Base-by-base conservation (phyloP, 2,888 invertebrate genomes). In the Liopterus haemorrhoidalis region DNA sequence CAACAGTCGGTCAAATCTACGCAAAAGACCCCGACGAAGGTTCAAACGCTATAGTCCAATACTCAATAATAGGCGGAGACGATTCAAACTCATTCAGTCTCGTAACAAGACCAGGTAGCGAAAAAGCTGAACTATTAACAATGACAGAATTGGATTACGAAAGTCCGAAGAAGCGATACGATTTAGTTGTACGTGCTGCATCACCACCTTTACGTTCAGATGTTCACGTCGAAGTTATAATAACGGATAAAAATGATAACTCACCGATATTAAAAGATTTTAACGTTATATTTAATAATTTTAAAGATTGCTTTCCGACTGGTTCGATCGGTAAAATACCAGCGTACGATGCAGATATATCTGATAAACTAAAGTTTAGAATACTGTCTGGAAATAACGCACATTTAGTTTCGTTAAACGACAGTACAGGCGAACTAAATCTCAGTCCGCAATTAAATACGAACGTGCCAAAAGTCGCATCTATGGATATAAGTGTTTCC, bases 231-330 rank as follows among this genome's bases (percentile, higher is more conserved):
- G 88, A 89, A 61, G 81, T 96, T 22, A 68, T 89, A 4, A 90
- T 96, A 0, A 89, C 89, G 0, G 96, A 95, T 64, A 87, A 92
- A 0, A 94, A 97, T 63, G 97, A 97, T 62, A 96, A 97, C 63
- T 87, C 89, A 0, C 97, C 97, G 0, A 73, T 85, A 54, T 70
- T 97, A 57, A 83, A 88, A 56, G 93, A 97, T 62, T 97, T 97
- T 60, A 68, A 71, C 59, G 83, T 97, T 1, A 84, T 97, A 38
- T 92, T 96, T 68, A 96, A 96, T 69, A 96, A 96, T 61, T 96
- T 87, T 66, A 84, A 85, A 54, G 89, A 93, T 58, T 87, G 89
- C 59, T 96, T 96, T 62, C 94, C 95, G 0, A 83, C 85, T n/a
- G 86, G 87, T 1, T 81, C 89, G 0, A 88, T 96, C 58, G 95